Evolutionary conservation across 2,888 invertebrate genomes (phyloP).

Genomic region (Torymus tubicola): DNA sequence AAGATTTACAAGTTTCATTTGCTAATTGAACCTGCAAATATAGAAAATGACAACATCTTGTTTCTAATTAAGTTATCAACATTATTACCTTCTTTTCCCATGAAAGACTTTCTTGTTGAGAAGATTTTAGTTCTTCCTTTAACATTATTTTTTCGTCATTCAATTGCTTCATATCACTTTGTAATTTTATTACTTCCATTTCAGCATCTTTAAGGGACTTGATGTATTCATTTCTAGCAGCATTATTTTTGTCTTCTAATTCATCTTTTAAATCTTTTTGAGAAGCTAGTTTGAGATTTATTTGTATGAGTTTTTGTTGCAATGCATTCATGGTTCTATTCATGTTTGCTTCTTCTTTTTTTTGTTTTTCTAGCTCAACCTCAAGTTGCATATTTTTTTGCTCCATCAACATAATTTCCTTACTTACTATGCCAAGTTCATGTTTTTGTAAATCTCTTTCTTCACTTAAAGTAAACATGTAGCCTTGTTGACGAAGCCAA

Average conservation of each 20-base stretch:
- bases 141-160: constrained; percentile 83
- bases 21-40: constrained; percentile 78
- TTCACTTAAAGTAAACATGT: constrained; percentile 83
- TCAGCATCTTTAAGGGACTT: constrained; percentile 82
- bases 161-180: constrained; percentile 83
- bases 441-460: constrained; percentile 83
- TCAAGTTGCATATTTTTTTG: constrained; percentile 86
- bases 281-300: constrained; percentile 73
- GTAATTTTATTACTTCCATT: constrained; percentile 81
- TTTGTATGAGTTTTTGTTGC: constrained; percentile 80
- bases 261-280: constrained; percentile 78
- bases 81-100: constrained; percentile 87
- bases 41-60: constrained; percentile 8
- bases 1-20: constrained; percentile 83
- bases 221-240: constrained; percentile 78
- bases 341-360: constrained; percentile 79
- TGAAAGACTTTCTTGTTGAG: constrained; percentile 83
- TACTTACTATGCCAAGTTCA: constrained; percentile 84
- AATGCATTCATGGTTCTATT: constrained; percentile 80
- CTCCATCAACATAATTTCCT: constrained; percentile 83
- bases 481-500: constrained; percentile 87
- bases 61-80: not conserved
- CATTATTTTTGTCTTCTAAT: constrained; percentile 79
- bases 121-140: constrained; percentile 81
- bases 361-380: constrained; percentile 80